Evolutionary conservation across 1,140 invertebrate genomes (phyloP), one percentile per base, ranked within the genome.

Genomic region (Colletes gigas): DNA sequence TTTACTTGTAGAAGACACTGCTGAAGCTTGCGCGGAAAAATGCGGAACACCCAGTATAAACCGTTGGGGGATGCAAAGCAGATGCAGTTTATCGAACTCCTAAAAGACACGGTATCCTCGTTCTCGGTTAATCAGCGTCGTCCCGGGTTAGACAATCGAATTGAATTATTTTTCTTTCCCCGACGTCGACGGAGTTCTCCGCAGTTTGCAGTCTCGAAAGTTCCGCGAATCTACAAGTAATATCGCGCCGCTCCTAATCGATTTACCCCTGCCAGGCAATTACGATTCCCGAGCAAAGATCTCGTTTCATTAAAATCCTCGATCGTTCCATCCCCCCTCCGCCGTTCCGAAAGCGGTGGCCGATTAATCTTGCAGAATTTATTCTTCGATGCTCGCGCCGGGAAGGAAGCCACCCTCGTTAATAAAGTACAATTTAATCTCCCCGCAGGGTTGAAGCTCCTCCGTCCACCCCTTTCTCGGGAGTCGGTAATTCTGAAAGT

Each of bases 381-480:
- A 60, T 72, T 72, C 55, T 57, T 72, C 41, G 57, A 72, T 60
- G 55, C 19, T 72, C 41, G 39, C 5, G 57, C 19, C 70, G 8
- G 55, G 59, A 72, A 12, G 55, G 6, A 21, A 19, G 4, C 30
- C 5, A 5, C 14, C 4, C 70, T 60, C 41, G 55, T 47, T 57
- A 44, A 72, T 72, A 72, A 72, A 72, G 55, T 60, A 60, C 63
- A 41, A 66, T 66, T 66, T 66, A 66, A 66, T 66, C 63, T 66
- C 15, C 39, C 63, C 39, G 63, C 63, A 30, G 15, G 63, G 41
- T 6, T n/a, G 41, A 65, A 44, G 63, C n/a, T n/a, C 54, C 15
- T n/a, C 30, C 15, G 54, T 57, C 41, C 41, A n/a, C 4, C 54
- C 39, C 2, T 39, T 44, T 17, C 3, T 12, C 7, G 6, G 6